Conservation (phyloP, 2,113 vertebrate genomes). For the Phalacrocorax brasilianus region DNA sequence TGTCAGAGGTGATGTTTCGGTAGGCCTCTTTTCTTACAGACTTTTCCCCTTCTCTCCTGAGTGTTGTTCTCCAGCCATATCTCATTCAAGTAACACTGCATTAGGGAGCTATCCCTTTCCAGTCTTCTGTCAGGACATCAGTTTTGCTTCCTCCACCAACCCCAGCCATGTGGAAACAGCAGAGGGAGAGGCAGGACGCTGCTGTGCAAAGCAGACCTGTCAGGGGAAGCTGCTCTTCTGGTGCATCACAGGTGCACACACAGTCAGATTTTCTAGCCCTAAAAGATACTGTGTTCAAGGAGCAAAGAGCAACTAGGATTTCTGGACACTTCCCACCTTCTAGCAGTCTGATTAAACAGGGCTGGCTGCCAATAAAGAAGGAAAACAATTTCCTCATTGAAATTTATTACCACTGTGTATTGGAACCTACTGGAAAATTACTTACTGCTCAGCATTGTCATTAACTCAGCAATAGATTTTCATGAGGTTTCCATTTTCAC, state of each 20-base stretch:
- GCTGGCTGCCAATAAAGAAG: not conserved
- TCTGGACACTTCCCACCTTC: not conserved
- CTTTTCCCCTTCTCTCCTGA: not conserved
- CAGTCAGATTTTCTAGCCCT: not conserved
- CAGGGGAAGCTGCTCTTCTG: not conserved
- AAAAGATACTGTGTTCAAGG: not conserved
- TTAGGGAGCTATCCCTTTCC: not conserved
- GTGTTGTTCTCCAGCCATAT: not conserved
- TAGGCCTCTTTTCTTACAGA: not conserved
- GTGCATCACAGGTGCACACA: not conserved
- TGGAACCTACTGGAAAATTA: slow-evolving; percentile 38
- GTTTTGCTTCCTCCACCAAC: not conserved
- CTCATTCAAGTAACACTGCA: not conserved
- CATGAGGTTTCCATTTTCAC: not conserved
- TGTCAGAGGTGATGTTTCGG: not conserved
- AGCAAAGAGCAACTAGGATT: not conserved
- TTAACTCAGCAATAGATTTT: slow-evolving; percentile 6
- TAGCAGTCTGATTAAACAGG: not conserved
- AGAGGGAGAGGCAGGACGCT: not conserved
- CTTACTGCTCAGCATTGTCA: slow-evolving; percentile 13
- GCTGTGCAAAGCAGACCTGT: not conserved
- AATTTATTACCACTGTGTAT: slow-evolving; percentile 4
- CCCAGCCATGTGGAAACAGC: not conserved
- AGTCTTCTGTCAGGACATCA: not conserved
- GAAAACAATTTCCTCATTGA: slow-evolving; percentile 10